Evolutionary conservation across 2,888 invertebrate species (phyloP).

Genomic region (Augiades crinisus): DNA sequence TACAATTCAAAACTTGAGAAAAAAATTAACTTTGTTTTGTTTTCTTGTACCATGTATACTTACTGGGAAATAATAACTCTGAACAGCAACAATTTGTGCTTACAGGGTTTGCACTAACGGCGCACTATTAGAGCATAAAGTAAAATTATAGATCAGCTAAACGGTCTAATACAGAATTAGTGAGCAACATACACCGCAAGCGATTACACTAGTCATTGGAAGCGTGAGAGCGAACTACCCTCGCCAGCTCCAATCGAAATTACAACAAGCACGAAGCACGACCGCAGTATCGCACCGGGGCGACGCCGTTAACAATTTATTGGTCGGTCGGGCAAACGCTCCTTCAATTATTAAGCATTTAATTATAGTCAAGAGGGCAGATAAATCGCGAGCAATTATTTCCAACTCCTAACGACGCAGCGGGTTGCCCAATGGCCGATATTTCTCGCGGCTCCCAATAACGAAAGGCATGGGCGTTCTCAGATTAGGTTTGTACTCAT

Average conservation of each 20-base stretch:
- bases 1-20: no score
- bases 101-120: background rate
- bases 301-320: constrained; percentile 57
- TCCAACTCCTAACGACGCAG: constrained; percentile 65
- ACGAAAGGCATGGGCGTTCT: constrained; percentile 28
- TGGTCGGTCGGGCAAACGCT: constrained; percentile 50
- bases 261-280: constrained; percentile 71
- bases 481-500: constrained; percentile 10
- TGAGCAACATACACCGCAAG: constrained; percentile 54
- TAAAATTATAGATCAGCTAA: constrained; percentile 25
- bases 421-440: constrained; percentile 64
- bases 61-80: background rate
- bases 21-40: no score
- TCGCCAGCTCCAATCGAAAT: constrained; percentile 60
- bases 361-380: constrained; percentile 65
- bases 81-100: background rate
- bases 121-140: constrained; percentile 13
- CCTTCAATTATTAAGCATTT: constrained; percentile 74
- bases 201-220: constrained; percentile 62
- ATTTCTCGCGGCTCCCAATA: constrained; percentile 56
- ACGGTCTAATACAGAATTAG: constrained; percentile 36
- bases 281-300: constrained; percentile 55
- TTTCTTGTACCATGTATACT: background rate
- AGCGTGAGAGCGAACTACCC: constrained; percentile 74
- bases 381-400: constrained; percentile 73